Percentiles rank a stretch among this genome's conserved stretches.
Evolutionary conservation across 1,140 invertebrate species (phyloP).

Genomic region (Ceratoteleas bidentatus): DNA sequence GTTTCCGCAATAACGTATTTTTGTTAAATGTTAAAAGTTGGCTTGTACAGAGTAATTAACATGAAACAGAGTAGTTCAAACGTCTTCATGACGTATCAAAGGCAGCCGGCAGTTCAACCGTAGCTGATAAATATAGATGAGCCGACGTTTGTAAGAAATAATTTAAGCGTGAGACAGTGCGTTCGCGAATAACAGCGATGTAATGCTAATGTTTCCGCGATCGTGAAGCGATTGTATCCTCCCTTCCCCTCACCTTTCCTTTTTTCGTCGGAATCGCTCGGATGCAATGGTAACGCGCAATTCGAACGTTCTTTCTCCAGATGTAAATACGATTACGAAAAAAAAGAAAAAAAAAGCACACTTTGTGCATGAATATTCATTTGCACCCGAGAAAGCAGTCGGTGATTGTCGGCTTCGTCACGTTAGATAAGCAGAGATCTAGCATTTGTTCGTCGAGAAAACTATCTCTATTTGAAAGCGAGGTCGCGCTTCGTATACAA

Average conservation of each 20-base stretch:
- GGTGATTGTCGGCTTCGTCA: constrained; percentile 3
- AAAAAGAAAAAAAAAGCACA: no score
- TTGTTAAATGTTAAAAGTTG: no score
- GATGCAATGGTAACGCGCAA: not conserved
- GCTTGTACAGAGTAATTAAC: no score
- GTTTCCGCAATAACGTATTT: no score
- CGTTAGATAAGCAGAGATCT: constrained; percentile 9
- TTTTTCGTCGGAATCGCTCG: not conserved
- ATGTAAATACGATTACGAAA: constrained; percentile 11
- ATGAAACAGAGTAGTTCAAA: no score
- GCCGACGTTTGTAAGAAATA: constrained; percentile 17
- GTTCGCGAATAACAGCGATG: constrained; percentile 8
- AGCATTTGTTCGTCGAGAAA: constrained; percentile 7
- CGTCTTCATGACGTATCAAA: no score
- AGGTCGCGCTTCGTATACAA: not conserved
- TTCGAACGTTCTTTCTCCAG: not conserved
- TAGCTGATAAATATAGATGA: constrained; percentile 14
- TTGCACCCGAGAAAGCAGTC: not conserved
- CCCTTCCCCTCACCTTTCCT: not conserved
- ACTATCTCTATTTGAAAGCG: not conserved
- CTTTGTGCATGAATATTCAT: constrained; percentile 9
- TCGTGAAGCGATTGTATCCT: not conserved
- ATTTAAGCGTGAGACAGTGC: constrained; percentile 16
- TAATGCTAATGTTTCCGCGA: constrained; percentile 7
- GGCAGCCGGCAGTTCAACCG: not conserved